Evolutionary conservation across 2,888 invertebrate species (phyloP).

Genomic region (Xanthorhoe spadicearia): DNA sequence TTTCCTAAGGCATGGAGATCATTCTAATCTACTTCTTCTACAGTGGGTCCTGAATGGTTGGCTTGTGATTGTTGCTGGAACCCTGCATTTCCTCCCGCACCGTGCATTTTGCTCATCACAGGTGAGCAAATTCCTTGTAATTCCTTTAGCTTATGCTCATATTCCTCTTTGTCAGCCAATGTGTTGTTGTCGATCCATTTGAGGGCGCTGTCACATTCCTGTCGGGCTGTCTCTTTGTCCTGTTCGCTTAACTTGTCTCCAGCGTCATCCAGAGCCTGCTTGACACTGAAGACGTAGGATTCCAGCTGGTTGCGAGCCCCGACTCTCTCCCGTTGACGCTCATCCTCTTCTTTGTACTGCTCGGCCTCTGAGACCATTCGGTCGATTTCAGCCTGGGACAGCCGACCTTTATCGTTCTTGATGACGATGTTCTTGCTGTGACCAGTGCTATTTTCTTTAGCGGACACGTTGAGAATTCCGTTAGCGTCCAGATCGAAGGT

Average conservation of each 20-base stretch:
- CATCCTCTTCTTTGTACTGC: slow-evolving; percentile 89
- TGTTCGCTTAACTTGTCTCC: slow-evolving; percentile 85
- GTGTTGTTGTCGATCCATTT: slow-evolving; percentile 89
- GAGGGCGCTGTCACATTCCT: slow-evolving; percentile 85
- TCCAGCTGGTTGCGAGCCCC: slow-evolving; percentile 89
- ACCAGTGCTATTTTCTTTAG: slow-evolving; percentile 88
- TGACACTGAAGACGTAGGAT: slow-evolving; percentile 88
- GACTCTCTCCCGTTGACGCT: slow-evolving; percentile 87
- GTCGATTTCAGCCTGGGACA: slow-evolving; percentile 93
- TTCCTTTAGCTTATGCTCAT: slow-evolving; percentile 85
- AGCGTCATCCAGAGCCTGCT: slow-evolving; percentile 87
- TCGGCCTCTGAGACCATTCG: slow-evolving; percentile 91
- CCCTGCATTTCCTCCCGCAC: slow-evolving; percentile 61
- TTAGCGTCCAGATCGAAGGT: slow-evolving; percentile 92
- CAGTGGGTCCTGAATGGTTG: slow-evolving; percentile 57
- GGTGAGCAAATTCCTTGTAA: slow-evolving; percentile 85
- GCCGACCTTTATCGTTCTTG: slow-evolving; percentile 91
- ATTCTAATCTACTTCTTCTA: slow-evolving; percentile 65
- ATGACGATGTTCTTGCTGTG: slow-evolving; percentile 91
- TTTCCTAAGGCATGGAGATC: slow-evolving; percentile 6
- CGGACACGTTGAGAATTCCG: slow-evolving; percentile 93
- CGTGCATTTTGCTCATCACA: slow-evolving; percentile 85
- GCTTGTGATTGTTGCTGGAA: slow-evolving; percentile 48
- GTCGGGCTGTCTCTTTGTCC: slow-evolving; percentile 86
- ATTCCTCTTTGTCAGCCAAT: slow-evolving; percentile 87